A percentile compares a stretch with the other conserved stretches of the same genome.
These are phyloP conservation scores for Melanotaenia parkinsoni DNA, from an alignment of 2,797 vertebrate genomes.

Conservation along the genomic window DNA sequence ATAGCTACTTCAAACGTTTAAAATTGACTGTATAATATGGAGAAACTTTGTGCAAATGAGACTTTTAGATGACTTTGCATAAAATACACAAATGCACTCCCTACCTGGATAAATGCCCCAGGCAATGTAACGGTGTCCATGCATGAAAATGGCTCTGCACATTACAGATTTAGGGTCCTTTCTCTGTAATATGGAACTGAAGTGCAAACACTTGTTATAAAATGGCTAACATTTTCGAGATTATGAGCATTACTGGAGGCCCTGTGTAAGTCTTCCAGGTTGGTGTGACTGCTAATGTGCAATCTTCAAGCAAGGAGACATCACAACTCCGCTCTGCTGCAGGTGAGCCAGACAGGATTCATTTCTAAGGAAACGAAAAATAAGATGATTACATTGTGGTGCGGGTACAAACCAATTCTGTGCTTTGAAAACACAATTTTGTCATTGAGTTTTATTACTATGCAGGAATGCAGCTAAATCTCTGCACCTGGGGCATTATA, in stretches of 20 bases:
- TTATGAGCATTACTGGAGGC: conserved; percentile 24
- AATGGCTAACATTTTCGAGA: conserved; percentile 30
- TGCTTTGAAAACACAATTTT: conserved; percentile 62
- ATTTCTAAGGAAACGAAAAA: conserved; percentile 49
- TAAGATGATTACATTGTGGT: conserved; percentile 58
- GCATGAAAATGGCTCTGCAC: conserved; percentile 25
- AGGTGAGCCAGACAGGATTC: conserved; percentile 50
- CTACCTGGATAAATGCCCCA: conserved; percentile 13
- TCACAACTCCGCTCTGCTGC: conserved; percentile 45
- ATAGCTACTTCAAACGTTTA: neutral
- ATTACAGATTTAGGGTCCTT: conserved; percentile 2
- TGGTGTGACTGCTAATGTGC: conserved; percentile 52
- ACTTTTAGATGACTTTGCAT: conserved; percentile 4
- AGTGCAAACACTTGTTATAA: conserved; percentile 44
- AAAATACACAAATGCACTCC: conserved; percentile 6
- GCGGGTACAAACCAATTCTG: conserved; percentile 50
- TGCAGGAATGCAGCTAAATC: conserved; percentile 63
- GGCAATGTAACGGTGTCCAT: conserved; percentile 8
- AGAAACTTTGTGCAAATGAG: neutral
- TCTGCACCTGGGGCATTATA: conserved; percentile 51
- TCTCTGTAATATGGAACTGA: conserved; percentile 24
- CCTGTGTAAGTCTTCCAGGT: conserved; percentile 10
- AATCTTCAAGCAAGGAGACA: conserved; percentile 44
- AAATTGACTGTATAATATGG: neutral
- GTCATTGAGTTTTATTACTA: conserved; percentile 58